Base-by-base conservation (phyloP, 2,113 vertebrate genomes). In the Plectropomus leopardus region DNA sequence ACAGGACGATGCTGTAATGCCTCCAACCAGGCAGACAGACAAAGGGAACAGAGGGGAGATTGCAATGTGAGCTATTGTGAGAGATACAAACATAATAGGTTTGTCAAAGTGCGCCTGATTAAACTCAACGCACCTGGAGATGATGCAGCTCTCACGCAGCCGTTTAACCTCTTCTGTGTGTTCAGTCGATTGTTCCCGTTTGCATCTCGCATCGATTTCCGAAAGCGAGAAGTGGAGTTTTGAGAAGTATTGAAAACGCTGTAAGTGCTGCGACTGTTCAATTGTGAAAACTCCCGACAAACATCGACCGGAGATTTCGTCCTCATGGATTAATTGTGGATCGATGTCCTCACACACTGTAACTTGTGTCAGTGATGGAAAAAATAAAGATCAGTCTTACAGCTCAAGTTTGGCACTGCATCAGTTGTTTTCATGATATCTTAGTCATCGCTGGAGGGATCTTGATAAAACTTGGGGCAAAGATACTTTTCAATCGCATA, bases 101-200 rank as follows among this genome's bases (percentile, higher is more conserved):
- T 89, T 79, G 82, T 90, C 89, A 86, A 86, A 91, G 83, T 83
- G 61, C 42, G 70, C 40, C 72, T 78, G 83, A 85, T 89, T 82
- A 72, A 85, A 89, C 66, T 81, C 68, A 40, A 72, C 72, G 30
- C 72, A 76, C 61, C 81, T 36, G 83, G 53, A 80, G 60, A 83
- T 1, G 72, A 68, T 74, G 85, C 87, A 78, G 84, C 69, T 42
- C 70, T 84, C 67, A 34, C 67, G 74, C 80, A 87, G 60, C 78
- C 44, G 47, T 84, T 86, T 78, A 81, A 72, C 64, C 69, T 61
- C 80, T 65, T 63, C 51, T 57, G 60, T 71, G 71, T 67, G 17
- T 78, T 78, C 66, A 76, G 74, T 87, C 78, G 54, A 87, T 88
- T 78, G 73, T 81, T 80, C 85, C 79, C 11, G 48, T 86, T 89